Evolutionary conservation across 1,140 invertebrate species (phyloP).

Genomic region (Elymnias hypermnestra): DNA sequence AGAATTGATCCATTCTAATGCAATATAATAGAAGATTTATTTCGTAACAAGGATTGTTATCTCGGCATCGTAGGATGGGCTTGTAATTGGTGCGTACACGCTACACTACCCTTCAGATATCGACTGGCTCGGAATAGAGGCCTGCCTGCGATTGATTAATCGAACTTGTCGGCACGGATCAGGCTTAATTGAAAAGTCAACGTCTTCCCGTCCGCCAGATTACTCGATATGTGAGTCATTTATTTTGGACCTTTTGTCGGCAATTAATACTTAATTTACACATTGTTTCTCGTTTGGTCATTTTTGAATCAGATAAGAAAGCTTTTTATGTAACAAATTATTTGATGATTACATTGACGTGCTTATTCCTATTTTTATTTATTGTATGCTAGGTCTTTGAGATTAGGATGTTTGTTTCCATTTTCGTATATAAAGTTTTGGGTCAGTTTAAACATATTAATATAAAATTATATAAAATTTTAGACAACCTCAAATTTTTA

Average conservation of each 20-base stretch:
- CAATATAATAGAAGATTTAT: background rate
- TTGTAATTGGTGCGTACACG: slow-evolving; percentile 27
- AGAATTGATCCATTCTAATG: too few species aligned
- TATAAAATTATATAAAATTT: too few species aligned
- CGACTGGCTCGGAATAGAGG: slow-evolving; percentile 27
- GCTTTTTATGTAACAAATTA: too few species aligned
- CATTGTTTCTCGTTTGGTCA: too few species aligned
- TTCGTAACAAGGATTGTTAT: background rate
- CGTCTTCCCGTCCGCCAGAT: slow-evolving; percentile 48
- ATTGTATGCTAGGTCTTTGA: too few species aligned
- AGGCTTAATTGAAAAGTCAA: slow-evolving; percentile 57
- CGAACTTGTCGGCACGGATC: slow-evolving; percentile 52
- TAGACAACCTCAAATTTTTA: too few species aligned
- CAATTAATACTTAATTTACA: slow-evolving; percentile 17
- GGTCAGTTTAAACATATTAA: too few species aligned
- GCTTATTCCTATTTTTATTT: too few species aligned
- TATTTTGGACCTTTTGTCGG: slow-evolving; percentile 33
- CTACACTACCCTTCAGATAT: slow-evolving; percentile 30
- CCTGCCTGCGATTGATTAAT: slow-evolving; percentile 54
- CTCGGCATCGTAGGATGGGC: slow-evolving; percentile 2
- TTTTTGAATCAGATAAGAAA: too few species aligned
- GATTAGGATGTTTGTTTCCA: too few species aligned
- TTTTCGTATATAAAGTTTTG: too few species aligned
- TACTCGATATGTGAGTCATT: slow-evolving; percentile 43
- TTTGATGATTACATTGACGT: too few species aligned